Conservation (phyloP, 2,888 invertebrate species). For the Mimachlamys varia region DNA sequence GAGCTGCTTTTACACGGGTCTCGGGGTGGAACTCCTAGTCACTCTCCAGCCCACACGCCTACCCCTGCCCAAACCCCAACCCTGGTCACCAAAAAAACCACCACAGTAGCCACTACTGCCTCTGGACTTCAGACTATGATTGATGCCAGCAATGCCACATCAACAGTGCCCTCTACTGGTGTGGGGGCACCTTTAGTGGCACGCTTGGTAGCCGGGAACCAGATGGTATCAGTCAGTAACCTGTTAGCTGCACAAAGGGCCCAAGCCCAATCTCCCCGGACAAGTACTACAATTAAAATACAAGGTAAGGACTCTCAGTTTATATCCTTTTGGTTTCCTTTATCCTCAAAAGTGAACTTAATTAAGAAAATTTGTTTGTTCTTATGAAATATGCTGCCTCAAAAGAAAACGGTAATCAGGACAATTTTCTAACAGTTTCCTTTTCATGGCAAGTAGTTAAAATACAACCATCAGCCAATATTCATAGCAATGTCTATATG, state of each 20-base stretch:
- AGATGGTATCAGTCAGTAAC: slow-evolving; percentile 73
- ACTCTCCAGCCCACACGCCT: slow-evolving; percentile 49
- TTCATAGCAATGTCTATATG: too few relatives aligned
- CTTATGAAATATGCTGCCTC: too few relatives aligned
- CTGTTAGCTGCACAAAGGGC: slow-evolving; percentile 67
- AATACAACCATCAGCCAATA: too few relatives aligned
- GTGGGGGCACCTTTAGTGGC: slow-evolving; percentile 70
- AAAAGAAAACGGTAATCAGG: too few relatives aligned
- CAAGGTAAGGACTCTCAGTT: slow-evolving; percentile 61
- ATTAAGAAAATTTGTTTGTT: background rate
- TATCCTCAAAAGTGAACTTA: background rate
- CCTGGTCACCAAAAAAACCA: slow-evolving; percentile 44
- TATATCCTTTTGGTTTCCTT: background rate
- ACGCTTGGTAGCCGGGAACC: slow-evolving; percentile 67
- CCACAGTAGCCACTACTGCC: slow-evolving; percentile 52
- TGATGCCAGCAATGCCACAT: slow-evolving; percentile 49
- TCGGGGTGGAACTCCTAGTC: slow-evolving; percentile 44
- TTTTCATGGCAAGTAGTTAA: too few relatives aligned
- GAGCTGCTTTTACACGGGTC: slow-evolving; percentile 54
- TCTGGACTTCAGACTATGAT: slow-evolving; percentile 53
- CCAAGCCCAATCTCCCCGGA: slow-evolving; percentile 51
- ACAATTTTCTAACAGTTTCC: too few relatives aligned
- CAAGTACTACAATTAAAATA: slow-evolving; percentile 69
- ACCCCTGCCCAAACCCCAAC: slow-evolving; percentile 39
- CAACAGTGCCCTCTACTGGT: slow-evolving; percentile 37